phyloP scores from a whole-genome alignment of 2,888 invertebrate genomes.

The Hedya salicella region DNA sequence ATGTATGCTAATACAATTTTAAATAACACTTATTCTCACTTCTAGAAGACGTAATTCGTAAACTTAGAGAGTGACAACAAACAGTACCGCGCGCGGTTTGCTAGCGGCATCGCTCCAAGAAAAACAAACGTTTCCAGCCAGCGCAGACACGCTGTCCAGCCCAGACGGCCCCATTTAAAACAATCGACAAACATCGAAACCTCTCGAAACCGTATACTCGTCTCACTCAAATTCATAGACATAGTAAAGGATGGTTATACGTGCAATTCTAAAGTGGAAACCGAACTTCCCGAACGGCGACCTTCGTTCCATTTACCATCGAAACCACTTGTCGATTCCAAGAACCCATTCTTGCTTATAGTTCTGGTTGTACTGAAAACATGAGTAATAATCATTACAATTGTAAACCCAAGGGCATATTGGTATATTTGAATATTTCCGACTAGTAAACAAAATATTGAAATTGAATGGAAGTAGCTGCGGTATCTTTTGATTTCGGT shows the following conservation, averaged over 20 bases:
- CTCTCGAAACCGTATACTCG: slow-evolving; percentile 22
- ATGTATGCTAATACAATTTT: too few relatives aligned
- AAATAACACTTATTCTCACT: too few relatives aligned
- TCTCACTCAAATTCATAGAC: background rate
- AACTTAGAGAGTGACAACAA: background rate
- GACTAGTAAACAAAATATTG: slow-evolving; percentile 31
- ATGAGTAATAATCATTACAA: slow-evolving; percentile 41
- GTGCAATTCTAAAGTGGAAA: background rate
- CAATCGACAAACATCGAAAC: background rate
- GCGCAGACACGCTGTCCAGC: slow-evolving; percentile 66
- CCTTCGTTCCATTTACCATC: slow-evolving; percentile 61
- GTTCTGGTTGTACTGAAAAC: slow-evolving; percentile 37
- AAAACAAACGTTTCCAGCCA: slow-evolving; percentile 38
- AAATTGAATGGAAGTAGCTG: slow-evolving; percentile 28
- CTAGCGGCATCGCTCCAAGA: slow-evolving; percentile 29
- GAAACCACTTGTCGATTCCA: slow-evolving; percentile 44
- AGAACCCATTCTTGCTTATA: slow-evolving; percentile 25
- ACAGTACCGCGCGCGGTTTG: background rate
- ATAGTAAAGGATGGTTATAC: slow-evolving; percentile 15
- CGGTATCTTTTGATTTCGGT: slow-evolving; percentile 18
- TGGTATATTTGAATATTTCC: slow-evolving; percentile 27
- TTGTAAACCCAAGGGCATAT: slow-evolving; percentile 39
- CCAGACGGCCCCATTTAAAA: slow-evolving; percentile 57
- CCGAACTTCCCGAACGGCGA: slow-evolving; percentile 53
- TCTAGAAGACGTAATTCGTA: background rate